A percentile compares a stretch with the other conserved stretches of the same genome.
Conservation (phyloP, 2,797 vertebrate genomes). For the Pipistrellus kuhlii region DNA sequence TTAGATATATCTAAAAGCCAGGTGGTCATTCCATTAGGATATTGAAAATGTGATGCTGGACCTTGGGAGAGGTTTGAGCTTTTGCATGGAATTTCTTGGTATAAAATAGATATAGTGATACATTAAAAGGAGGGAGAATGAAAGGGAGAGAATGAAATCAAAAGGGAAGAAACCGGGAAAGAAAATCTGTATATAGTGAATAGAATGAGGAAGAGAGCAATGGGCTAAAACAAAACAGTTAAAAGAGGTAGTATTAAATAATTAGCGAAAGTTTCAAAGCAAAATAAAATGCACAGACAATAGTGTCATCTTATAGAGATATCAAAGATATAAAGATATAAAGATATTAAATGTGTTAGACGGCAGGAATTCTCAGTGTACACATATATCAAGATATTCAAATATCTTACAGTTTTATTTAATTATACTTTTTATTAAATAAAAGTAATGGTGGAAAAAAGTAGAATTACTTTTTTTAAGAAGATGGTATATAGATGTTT, state of each 20-base stretch:
- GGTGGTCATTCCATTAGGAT: not conserved
- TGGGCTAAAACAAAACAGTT: not conserved
- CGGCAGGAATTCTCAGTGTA: not conserved
- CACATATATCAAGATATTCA: not conserved
- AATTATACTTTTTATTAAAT: not conserved
- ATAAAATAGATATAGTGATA: not conserved
- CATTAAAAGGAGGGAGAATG: not conserved
- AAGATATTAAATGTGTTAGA: not conserved
- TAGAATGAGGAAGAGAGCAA: not conserved
- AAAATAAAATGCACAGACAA: not conserved
- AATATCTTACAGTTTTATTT: not conserved
- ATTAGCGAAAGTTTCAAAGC: not conserved
- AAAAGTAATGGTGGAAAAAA: not conserved
- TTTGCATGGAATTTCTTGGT: not conserved
- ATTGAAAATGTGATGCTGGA: constrained; percentile 8
- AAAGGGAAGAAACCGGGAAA: not conserved
- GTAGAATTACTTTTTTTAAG: not conserved
- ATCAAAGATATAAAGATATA: no score
- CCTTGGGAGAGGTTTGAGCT: not conserved
- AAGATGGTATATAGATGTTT: not conserved
- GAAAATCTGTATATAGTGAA: not conserved
- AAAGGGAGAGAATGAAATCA: constrained; percentile 19
- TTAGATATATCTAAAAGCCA: constrained; percentile 23
- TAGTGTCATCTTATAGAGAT: not conserved
- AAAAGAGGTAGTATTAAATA: not conserved